Evolutionary conservation across 2,113 vertebrate genomes (phyloP).

Genomic region (Rhinichthys klamathensis): DNA sequence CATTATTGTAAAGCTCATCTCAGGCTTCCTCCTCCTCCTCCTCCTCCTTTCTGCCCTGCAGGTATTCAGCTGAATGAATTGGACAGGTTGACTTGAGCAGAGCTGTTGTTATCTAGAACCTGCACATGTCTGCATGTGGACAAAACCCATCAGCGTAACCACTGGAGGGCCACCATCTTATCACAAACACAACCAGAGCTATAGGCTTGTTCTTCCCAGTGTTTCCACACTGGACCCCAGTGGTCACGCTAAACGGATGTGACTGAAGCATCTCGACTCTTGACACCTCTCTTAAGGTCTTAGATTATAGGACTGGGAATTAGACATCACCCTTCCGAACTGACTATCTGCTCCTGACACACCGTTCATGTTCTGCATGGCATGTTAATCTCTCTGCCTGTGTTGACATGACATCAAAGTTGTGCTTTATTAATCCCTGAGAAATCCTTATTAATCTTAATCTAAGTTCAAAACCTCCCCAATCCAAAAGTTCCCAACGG

Average conservation of each 20-base stretch:
- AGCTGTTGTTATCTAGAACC: slow-evolving; percentile 69
- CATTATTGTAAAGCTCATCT: slow-evolving; percentile 13
- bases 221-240: slow-evolving; percentile 21
- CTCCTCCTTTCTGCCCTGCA: slow-evolving; percentile 26
- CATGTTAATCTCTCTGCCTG: slow-evolving; percentile 31
- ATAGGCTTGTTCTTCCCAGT: slow-evolving; percentile 23
- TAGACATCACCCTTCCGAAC: slow-evolving; percentile 12
- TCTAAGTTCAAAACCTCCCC: slow-evolving; percentile 5
- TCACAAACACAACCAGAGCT: slow-evolving; percentile 51
- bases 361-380: slow-evolving; percentile 9
- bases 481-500: not conserved
- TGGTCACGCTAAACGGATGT: not conserved
- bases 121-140: slow-evolving; percentile 63
- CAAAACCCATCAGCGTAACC: slow-evolving; percentile 70
- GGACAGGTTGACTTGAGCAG: slow-evolving; percentile 50
- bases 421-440: slow-evolving; percentile 22
- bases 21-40: not conserved
- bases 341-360: slow-evolving; percentile 10
- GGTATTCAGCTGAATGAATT: slow-evolving; percentile 34
- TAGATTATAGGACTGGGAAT: slow-evolving; percentile 24
- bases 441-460: slow-evolving; percentile 8
- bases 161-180: slow-evolving; percentile 67
- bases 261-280: slow-evolving; percentile 37
- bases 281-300: slow-evolving; percentile 33
- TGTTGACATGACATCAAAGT: slow-evolving; percentile 18